phyloP scores from a whole-genome alignment of 2,797 vertebrate species.

The Chelmon rostratus region DNA sequence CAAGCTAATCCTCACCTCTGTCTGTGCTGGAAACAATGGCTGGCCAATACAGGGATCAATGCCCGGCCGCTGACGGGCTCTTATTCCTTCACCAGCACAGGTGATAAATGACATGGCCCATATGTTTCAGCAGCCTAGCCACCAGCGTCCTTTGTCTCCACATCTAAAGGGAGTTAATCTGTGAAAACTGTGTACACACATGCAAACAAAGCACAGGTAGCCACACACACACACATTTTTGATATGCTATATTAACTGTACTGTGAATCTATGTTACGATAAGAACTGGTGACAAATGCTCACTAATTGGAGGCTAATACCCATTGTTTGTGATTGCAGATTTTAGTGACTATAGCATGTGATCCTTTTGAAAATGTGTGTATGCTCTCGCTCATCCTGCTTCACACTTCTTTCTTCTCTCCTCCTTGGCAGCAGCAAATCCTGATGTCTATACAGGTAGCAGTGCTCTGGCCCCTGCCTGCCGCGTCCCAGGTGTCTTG shows the following conservation, averaged over 20 bases:
- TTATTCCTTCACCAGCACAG: conserved; percentile 93
- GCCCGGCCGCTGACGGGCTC: conserved; percentile 95
- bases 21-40: conserved; percentile 92
- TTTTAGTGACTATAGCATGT: conserved; percentile 40
- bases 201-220: conserved; percentile 50
- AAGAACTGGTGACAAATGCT: conserved; percentile 47
- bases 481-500: conserved; percentile 92
- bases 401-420: conserved; percentile 20
- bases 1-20: conserved; percentile 41
- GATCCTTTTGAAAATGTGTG: conserved; percentile 38
- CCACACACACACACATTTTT: conserved; percentile 36
- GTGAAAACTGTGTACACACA: conserved; percentile 60
- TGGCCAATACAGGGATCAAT: conserved; percentile 91
- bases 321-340: conserved; percentile 48
- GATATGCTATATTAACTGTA: conserved; percentile 35
- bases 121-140: conserved; percentile 89
- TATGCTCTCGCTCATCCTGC: conserved; percentile 36
- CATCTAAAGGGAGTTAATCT: conserved; percentile 76
- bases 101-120: conserved; percentile 95
- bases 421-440: conserved; percentile 87
- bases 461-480: conserved; percentile 87
- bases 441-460: conserved; percentile 93
- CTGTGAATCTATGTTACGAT: conserved; percentile 33
- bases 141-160: conserved; percentile 80
- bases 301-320: conserved; percentile 49